A percentile compares a stretch with the other conserved stretches of the same genome.
Evolutionary conservation across 2,797 vertebrate species (phyloP).

Genomic region (Acanthiza pusilla): DNA sequence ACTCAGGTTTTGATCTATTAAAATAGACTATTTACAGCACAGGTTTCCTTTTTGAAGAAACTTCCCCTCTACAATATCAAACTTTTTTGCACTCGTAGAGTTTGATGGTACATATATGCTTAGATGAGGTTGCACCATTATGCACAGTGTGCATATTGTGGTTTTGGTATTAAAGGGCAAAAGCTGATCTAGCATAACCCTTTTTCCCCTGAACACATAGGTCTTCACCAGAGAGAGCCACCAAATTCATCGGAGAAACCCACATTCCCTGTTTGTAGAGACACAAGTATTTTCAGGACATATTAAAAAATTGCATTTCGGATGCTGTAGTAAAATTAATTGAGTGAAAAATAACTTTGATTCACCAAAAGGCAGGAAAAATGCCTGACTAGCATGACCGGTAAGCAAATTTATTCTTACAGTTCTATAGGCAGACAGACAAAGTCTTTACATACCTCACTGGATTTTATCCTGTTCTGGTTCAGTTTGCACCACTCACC

Average conservation of each 20-base stretch:
- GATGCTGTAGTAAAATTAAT: neutral
- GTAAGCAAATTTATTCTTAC: neutral
- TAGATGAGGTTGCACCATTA: neutral
- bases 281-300: neutral
- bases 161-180: neutral
- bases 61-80: neutral
- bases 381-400: neutral
- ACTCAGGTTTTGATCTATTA: conserved; percentile 35
- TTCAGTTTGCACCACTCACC: neutral
- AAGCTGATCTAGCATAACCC: neutral
- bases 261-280: neutral
- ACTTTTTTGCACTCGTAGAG: neutral
- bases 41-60: neutral
- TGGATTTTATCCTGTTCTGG: neutral
- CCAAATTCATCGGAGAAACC: neutral
- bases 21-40: conserved; percentile 31
- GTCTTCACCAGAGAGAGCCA: neutral
- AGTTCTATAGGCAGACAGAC: neutral
- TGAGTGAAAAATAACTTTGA: neutral
- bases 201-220: neutral
- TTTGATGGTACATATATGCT: neutral
- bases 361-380: neutral
- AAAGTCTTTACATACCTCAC: neutral
- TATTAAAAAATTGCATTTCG: neutral
- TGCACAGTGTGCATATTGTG: too few species aligned